Base-by-base conservation (phyloP, 2,888 invertebrate species). In the Sclerodermus sp. region DNA sequence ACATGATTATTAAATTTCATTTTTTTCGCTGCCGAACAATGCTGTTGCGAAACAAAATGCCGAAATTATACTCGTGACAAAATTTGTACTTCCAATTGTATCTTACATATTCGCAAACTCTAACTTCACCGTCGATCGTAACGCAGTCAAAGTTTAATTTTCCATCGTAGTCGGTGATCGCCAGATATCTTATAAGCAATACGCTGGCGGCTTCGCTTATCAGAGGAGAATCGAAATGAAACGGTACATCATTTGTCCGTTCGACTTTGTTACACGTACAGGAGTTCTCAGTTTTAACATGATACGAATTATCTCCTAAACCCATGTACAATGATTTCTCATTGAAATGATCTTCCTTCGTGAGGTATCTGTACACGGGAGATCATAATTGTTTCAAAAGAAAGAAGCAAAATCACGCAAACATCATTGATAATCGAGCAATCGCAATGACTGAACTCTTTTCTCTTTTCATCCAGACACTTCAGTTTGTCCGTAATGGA, bases 391-490 rank as follows among this genome's bases (percentile, higher is more conserved):
- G n/a, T n/a, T n/a, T n/a, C n/a, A n/a, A n/a, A n/a, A n/a, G n/a
- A 29, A n/a, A n/a, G n/a, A n/a, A n/a, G n/a, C n/a, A n/a, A n/a
- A n/a, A n/a, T n/a, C n/a, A n/a, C n/a, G n/a, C n/a, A n/a, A n/a
- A n/a, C n/a, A n/a, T n/a, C n/a, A n/a, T n/a, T n/a, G n/a, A n/a
- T n/a, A n/a, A n/a, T n/a, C n/a, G n/a, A n/a, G n/a, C n/a, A n/a
- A n/a, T n/a, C n/a, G n/a, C n/a, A n/a, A n/a, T n/a, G n/a, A n/a
- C n/a, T n/a, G n/a, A n/a, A 83, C 84, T 83, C 83, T 31, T 78
- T 80, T 76, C 86, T 81, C 64, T 84, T 84, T 72, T 87, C 87
- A 79, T 87, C 85, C 72, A 87, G 79, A 12, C 85, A 87, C 58
- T 85, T 85, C 46, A 86, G 78, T 64, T 84, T 82, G 53, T 79